Evolutionary conservation across 2,888 invertebrate genomes (phyloP).

Genomic region (Platycnemis pennipes): DNA sequence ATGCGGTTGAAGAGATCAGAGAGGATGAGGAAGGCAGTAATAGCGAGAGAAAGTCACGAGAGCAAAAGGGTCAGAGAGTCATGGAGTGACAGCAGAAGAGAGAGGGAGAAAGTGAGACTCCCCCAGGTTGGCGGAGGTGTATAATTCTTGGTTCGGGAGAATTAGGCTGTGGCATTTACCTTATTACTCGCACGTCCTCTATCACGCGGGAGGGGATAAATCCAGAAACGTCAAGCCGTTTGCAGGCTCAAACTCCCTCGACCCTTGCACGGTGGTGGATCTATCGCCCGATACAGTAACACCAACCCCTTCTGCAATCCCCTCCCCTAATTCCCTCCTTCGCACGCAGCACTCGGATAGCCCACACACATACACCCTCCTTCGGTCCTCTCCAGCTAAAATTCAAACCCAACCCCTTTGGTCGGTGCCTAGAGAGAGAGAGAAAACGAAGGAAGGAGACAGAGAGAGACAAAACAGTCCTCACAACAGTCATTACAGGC

Average conservation of each 20-base stretch:
- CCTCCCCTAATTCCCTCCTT: neutral
- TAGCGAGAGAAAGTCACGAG: neutral
- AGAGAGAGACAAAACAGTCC: slow-evolving; percentile 23
- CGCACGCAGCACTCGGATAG: neutral
- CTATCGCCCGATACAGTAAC: slow-evolving; percentile 17
- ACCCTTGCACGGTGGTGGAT: neutral
- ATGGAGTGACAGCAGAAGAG: neutral
- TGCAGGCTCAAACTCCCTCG: slow-evolving; percentile 2
- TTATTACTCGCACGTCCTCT: slow-evolving; percentile 27
- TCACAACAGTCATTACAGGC: slow-evolving; percentile 61
- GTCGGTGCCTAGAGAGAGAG: neutral
- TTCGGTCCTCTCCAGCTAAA: neutral
- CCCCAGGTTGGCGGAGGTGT: neutral
- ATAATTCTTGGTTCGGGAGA: slow-evolving; percentile 31
- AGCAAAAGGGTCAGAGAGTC: no score
- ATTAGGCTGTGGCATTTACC: slow-evolving; percentile 33
- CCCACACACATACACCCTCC: neutral
- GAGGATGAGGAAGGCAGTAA: neutral
- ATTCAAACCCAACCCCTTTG: no score
- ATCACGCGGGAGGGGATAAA: neutral
- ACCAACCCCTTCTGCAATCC: neutral
- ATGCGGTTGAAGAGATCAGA: neutral
- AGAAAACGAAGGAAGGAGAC: neutral
- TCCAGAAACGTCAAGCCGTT: slow-evolving; percentile 9
- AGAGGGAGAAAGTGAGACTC: neutral